Conservation (phyloP, 2,113 vertebrate species). For the Tautogolabrus adspersus region DNA sequence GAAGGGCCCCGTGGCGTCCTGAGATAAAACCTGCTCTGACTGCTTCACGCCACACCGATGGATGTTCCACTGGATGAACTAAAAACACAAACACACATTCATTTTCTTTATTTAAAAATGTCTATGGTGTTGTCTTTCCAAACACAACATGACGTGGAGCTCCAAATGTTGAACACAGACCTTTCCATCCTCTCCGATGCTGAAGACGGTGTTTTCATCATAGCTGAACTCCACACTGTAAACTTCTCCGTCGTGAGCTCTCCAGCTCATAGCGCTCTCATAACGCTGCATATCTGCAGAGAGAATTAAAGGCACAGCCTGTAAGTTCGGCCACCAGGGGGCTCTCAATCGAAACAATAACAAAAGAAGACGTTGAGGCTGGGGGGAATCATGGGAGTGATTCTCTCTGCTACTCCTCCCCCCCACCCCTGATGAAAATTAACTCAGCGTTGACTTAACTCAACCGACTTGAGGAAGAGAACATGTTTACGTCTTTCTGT, state of each 20-base stretch:
- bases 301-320: not conserved
- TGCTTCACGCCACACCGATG: slow-evolving; percentile 95
- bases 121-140: not conserved
- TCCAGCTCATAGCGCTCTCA: slow-evolving; percentile 96
- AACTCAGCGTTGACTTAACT: no score
- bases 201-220: slow-evolving; percentile 96
- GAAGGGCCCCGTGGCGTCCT: slow-evolving; percentile 94
- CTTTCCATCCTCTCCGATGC: slow-evolving; percentile 96
- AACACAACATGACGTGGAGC: not conserved
- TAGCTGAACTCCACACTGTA: slow-evolving; percentile 99
- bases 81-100: slow-evolving; percentile 20
- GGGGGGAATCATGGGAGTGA: no score
- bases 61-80: slow-evolving; percentile 99
- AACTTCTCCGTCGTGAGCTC: slow-evolving; percentile 93
- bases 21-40: slow-evolving; percentile 87
- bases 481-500: no score
- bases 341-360: no score
- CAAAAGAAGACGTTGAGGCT: no score
- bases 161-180: slow-evolving; percentile 70
- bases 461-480: no score
- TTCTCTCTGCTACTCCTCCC: no score
- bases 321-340: no score
- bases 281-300: slow-evolving; percentile 96
- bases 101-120: not conserved
- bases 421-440: no score